These are phyloP conservation scores for Epizoanthus ramosus DNA, from an alignment of 92 coral and sea anemone species.

Conservation along the genomic window DNA sequence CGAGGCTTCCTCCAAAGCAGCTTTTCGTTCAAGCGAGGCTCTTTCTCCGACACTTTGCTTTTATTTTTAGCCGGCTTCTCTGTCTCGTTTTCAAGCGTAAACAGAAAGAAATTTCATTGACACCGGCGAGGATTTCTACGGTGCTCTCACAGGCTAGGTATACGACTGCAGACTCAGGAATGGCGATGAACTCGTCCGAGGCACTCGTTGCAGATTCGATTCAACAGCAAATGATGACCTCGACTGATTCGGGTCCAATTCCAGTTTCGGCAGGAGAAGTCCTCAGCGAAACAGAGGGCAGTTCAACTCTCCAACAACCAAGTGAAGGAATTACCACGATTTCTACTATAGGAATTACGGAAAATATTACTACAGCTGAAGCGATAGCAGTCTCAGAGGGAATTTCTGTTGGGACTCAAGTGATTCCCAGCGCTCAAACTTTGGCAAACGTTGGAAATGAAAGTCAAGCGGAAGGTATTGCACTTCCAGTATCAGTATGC, in stretches of 20 bases:
- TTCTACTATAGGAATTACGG: slow-evolving; percentile 58
- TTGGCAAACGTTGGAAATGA: slow-evolving; percentile 24
- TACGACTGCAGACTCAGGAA: slow-evolving; percentile 25
- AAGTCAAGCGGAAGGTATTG: background rate
- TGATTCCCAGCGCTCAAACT: slow-evolving; percentile 45
- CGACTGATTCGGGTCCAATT: slow-evolving; percentile 50
- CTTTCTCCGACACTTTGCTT: slow-evolving; percentile 59
- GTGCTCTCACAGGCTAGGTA: slow-evolving; percentile 14
- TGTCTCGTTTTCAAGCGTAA: slow-evolving; percentile 99
- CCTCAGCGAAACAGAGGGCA: slow-evolving; percentile 52
- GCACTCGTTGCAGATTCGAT: slow-evolving; percentile 58
- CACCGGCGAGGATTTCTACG: slow-evolving; percentile 13
- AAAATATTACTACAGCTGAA: slow-evolving; percentile 63
- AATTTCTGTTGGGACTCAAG: slow-evolving; percentile 75
- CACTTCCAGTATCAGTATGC: background rate
- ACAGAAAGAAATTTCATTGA: slow-evolving; percentile 63
- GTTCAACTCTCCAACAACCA: slow-evolving; percentile 52
- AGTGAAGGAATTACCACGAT: slow-evolving; percentile 62
- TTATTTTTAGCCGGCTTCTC: slow-evolving; percentile 74
- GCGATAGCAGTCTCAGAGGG: slow-evolving; percentile 64
- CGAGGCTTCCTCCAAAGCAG: slow-evolving; percentile 47
- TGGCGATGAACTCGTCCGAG: slow-evolving; percentile 76
- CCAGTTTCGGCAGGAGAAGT: slow-evolving; percentile 60
- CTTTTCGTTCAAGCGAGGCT: slow-evolving; percentile 98
- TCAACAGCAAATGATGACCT: slow-evolving; percentile 72